A percentile compares a stretch with the other conserved stretches of the same genome.
Evolutionary conservation across 2,888 invertebrate genomes (phyloP).

Genomic region (Tenthredo distinguenda): DNA sequence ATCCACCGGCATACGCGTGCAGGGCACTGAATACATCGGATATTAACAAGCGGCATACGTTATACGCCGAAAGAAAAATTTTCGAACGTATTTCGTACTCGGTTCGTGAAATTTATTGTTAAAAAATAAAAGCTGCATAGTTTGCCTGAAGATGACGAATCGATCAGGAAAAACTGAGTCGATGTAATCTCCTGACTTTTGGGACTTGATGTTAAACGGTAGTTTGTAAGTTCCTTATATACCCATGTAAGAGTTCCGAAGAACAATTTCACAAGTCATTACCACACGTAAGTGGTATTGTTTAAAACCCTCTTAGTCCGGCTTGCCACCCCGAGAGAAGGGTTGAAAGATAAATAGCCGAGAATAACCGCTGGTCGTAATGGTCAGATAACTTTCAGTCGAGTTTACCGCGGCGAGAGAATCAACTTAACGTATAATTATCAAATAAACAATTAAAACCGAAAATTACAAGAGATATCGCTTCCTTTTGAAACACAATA

Average conservation of each 20-base stretch:
- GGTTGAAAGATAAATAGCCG: conserved; percentile 1
- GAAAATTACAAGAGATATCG: not conserved
- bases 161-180: not conserved
- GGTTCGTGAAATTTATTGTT: not conserved
- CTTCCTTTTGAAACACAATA: not conserved
- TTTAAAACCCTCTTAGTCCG: conserved; percentile 19
- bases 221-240: not conserved
- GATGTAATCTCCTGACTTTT: not conserved
- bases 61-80: not conserved
- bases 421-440: not conserved
- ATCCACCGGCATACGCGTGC: not conserved
- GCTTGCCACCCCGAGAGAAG: conserved; percentile 8
- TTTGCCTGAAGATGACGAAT: no score
- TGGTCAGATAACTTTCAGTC: not conserved
- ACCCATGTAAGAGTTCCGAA: not conserved
- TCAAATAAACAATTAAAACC: not conserved
- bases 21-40: not conserved
- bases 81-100: not conserved
- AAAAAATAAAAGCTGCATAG: no score
- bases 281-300: conserved; percentile 37
- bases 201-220: not conserved
- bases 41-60: not conserved
- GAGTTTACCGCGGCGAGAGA: not conserved
- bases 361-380: not conserved
- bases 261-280: conserved; percentile 45